Base-by-base conservation (phyloP, 1,140 invertebrate species). In the Drosophila elegans region DNA sequence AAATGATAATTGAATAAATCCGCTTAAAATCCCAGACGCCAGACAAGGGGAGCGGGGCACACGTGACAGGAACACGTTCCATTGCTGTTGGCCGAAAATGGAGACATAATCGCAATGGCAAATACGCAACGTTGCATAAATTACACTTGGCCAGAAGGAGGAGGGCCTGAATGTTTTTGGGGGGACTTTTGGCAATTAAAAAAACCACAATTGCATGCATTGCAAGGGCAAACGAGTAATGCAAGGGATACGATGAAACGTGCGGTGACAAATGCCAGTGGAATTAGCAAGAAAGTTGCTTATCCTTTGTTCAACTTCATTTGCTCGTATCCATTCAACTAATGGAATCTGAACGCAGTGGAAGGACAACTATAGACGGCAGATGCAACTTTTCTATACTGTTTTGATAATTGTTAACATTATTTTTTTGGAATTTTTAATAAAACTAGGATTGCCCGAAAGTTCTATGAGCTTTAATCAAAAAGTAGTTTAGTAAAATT, bases 1-100 rank as follows among this genome's bases (percentile, higher is more conserved):
- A 89, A 89, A 89, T 80, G 84, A 85, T 91, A 91, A 91, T 91
- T 91, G 83, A 79, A 82, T 75, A 91, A 91, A 91, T 91, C 89
- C 78, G 88, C 83, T 91, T 91, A 91, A 88, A 80, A 68, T 61
- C 42, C 62, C 78, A 84, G 84, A 67, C 76, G 29, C 61, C 36
- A n/a, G 39, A 41, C 39, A 27, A 36, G n/a, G 46, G 21, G 27
- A 39, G 60, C 78, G n/a, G 52, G 16, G 21, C 32, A 61, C 83
- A 82, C 83, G 83, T 76, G 84, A 77, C 84, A 73, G 67, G 49
- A 83, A 80, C 78, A 66, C 51, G 66, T 66, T 72, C 46, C 46
- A 4, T 42, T 48, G 78, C 53, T 64, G 49, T 62, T 49, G 46
- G 42, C 41, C 34, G 36, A 32, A 78, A 89, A 84, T 84, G 69